phyloP scores from a whole-genome alignment of 2,888 invertebrate species.

The Herminia tarsipennalis region DNA sequence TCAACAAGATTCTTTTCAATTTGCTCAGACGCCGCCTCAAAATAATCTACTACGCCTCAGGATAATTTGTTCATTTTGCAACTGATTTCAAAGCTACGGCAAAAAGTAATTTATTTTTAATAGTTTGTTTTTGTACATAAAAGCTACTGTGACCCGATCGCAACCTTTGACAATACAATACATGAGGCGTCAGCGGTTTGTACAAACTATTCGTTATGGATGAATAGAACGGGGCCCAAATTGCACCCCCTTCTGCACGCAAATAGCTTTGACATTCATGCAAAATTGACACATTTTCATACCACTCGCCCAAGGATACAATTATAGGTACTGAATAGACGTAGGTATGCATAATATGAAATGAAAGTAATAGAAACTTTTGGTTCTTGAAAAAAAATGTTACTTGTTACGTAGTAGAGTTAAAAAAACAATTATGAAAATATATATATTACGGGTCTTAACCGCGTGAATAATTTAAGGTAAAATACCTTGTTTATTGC shows the following conservation, averaged over 20 bases:
- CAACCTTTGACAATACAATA: conserved; percentile 43
- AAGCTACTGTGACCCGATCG: conserved; percentile 14
- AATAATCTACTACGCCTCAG: conserved; percentile 4
- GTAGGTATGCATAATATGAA: too few relatives aligned
- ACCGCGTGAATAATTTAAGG: too few relatives aligned
- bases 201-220: conserved; percentile 44
- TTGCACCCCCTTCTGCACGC: conserved; percentile 28
- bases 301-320: neutral
- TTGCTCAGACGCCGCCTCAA: conserved; percentile 13
- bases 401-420: too few relatives aligned
- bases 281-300: conserved; percentile 22
- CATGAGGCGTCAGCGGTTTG: conserved; percentile 41
- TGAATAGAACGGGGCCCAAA: conserved; percentile 32
- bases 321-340: too few relatives aligned
- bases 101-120: conserved; percentile 12
- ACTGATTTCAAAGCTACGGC: conserved; percentile 12
- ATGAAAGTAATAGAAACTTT: too few relatives aligned
- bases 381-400: too few relatives aligned
- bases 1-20: conserved; percentile 27
- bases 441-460: too few relatives aligned
- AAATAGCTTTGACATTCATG: conserved; percentile 15
- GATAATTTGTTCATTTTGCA: conserved; percentile 8
- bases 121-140: conserved; percentile 25
- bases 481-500: too few relatives aligned
- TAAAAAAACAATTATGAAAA: too few relatives aligned